Evolutionary conservation across 2,888 invertebrate genomes (phyloP).

Genomic region (Sinohyriopsis cumingii): DNA sequence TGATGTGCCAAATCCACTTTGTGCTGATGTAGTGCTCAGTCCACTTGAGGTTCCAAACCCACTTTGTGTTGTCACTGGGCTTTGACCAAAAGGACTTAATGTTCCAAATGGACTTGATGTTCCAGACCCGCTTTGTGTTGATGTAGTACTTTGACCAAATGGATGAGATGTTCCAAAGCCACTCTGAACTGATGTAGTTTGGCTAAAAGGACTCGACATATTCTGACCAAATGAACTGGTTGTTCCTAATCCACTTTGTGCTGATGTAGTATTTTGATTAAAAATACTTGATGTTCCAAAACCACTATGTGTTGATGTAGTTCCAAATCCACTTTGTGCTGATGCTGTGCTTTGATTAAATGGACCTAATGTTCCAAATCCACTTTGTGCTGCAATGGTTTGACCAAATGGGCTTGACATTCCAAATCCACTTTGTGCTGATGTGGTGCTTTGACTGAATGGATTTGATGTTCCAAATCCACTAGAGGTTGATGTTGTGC

Average conservation of each 20-base stretch:
- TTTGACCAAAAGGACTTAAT: background rate
- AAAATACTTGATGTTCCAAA: conserved; percentile 6
- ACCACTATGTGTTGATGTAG: conserved; percentile 1
- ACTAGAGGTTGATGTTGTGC: no score
- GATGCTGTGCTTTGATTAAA: background rate
- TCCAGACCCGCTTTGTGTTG: conserved; percentile 5
- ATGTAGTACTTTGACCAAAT: conserved; percentile 1
- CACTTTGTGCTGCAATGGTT: background rate
- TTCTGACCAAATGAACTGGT: background rate
- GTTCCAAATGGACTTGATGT: conserved; percentile 5
- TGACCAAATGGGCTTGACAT: conserved; percentile 2
- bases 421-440: conserved; percentile 9
- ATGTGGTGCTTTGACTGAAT: background rate
- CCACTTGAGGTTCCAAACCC: conserved; percentile 3
- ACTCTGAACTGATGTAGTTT: background rate
- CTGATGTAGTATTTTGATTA: background rate
- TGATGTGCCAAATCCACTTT: conserved; percentile 5
- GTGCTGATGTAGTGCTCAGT: conserved; percentile 7
- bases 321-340: conserved; percentile 12
- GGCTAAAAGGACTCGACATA: background rate
- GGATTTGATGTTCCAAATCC: conserved; percentile 8
- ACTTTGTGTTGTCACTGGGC: background rate
- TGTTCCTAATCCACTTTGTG: conserved; percentile 4
- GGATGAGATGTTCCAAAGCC: conserved; percentile 1
- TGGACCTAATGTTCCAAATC: conserved; percentile 8